phyloP scores from a whole-genome alignment of 2,113 vertebrate species.

The Ptyas mucosa region DNA sequence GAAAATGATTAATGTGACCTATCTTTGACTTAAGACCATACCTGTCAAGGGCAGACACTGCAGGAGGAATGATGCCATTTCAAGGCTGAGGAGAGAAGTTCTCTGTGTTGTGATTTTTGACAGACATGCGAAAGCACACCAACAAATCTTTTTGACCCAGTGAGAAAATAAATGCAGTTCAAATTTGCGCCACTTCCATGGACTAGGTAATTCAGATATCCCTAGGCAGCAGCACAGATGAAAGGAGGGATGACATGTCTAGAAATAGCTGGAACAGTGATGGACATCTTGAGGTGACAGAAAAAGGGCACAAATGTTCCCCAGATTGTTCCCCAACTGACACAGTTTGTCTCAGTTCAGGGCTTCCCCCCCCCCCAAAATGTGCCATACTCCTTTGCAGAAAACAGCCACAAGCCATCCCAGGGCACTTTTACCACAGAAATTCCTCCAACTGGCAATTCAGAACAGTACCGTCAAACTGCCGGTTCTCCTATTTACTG shows the following conservation, averaged over 20 bases:
- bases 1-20: no score
- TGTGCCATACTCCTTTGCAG: conserved; percentile 26
- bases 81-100: neutral
- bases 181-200: no score
- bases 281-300: neutral
- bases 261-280: neutral
- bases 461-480: conserved; percentile 21
- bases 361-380: neutral
- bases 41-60: neutral
- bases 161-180: neutral
- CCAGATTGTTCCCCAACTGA: conserved; percentile 23
- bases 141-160: neutral
- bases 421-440: conserved; percentile 16
- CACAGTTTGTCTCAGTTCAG: neutral
- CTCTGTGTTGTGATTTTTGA: neutral
- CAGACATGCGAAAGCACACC: neutral
- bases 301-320: neutral
- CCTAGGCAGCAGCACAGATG: neutral
- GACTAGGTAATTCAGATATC: neutral
- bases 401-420: conserved; percentile 41
- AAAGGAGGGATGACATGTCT: neutral
- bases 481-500: conserved; percentile 54
- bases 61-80: neutral
- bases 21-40: neutral
- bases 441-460: conserved; percentile 25